These are phyloP conservation scores for Schizopygopsis malacanthus DNA, from an alignment of 2,797 vertebrate species.

Conservation along the genomic window DNA sequence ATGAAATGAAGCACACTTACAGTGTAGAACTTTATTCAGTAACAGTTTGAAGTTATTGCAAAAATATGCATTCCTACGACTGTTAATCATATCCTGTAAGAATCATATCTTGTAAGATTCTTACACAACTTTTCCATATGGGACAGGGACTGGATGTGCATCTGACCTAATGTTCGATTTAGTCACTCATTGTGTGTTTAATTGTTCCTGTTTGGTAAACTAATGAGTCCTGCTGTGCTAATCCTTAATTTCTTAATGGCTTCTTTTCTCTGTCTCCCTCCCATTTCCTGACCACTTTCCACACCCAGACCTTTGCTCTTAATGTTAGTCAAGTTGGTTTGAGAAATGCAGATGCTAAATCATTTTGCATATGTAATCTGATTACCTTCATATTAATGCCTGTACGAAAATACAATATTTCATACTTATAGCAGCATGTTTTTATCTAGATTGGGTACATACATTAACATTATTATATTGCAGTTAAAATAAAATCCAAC, in stretches of 20 bases:
- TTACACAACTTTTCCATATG: not conserved
- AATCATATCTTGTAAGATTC: not conserved
- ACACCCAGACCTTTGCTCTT: not conserved
- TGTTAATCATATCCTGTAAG: not conserved
- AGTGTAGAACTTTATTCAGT: not conserved
- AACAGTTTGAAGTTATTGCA: not conserved
- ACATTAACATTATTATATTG: not conserved
- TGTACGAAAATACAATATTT: not conserved
- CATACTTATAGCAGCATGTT: not conserved
- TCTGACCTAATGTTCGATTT: constrained; percentile 9
- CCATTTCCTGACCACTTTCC: constrained; percentile 23
- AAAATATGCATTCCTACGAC: not conserved
- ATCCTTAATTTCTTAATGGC: constrained; percentile 17
- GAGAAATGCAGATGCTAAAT: not conserved
- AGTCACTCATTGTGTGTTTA: constrained; percentile 6
- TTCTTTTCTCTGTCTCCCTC: constrained; percentile 46
- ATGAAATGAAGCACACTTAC: not conserved
- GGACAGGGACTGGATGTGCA: not conserved
- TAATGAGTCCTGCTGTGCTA: constrained; percentile 2
- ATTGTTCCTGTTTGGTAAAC: constrained; percentile 28
- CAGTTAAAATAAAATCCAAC: not conserved
- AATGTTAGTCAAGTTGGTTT: not conserved
- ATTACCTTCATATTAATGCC: not conserved
- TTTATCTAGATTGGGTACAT: not conserved
- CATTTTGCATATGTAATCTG: not conserved